Percentiles rank a stretch among this genome's conserved stretches.
These are phyloP conservation scores for Drosophila subobscura DNA, from an alignment of 1,140 invertebrate genomes.

Conservation along the genomic window DNA sequence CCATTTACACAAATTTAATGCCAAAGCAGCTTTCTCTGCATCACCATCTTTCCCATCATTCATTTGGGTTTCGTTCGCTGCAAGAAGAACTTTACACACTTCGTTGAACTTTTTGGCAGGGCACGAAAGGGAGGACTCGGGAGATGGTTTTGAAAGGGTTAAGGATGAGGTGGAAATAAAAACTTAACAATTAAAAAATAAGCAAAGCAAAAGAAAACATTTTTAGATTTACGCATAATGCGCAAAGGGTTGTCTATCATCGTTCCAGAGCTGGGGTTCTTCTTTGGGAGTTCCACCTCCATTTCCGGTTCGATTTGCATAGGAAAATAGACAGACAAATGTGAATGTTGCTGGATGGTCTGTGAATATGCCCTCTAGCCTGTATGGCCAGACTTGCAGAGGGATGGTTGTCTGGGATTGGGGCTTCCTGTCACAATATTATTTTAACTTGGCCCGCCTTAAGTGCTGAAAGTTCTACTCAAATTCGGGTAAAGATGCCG, in stretches of 20 bases:
- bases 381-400: constrained; percentile 11
- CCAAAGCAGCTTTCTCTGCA: constrained; percentile 56
- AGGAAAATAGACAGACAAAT: constrained; percentile 56
- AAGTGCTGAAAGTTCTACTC: constrained; percentile 47
- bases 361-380: constrained; percentile 38
- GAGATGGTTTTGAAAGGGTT: constrained; percentile 10
- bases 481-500: not conserved
- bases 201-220: constrained; percentile 72
- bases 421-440: constrained; percentile 68
- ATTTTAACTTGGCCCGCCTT: constrained; percentile 69
- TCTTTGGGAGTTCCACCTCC: constrained; percentile 31
- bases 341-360: constrained; percentile 34
- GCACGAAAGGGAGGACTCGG: constrained; percentile 4
- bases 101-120: constrained; percentile 70
- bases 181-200: constrained; percentile 80
- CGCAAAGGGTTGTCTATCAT: constrained; percentile 61
- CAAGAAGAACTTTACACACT: constrained; percentile 73
- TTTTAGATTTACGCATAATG: constrained; percentile 72
- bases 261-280: constrained; percentile 15
- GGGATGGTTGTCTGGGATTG: constrained; percentile 17
- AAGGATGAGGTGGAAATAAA: constrained; percentile 50
- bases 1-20: constrained; percentile 83
- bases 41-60: too few species aligned
- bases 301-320: constrained; percentile 63
- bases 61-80: constrained; percentile 15